These are phyloP conservation scores for Cossypha heuglini DNA, from an alignment of 2,797 vertebrate genomes.

Conservation along the genomic window DNA sequence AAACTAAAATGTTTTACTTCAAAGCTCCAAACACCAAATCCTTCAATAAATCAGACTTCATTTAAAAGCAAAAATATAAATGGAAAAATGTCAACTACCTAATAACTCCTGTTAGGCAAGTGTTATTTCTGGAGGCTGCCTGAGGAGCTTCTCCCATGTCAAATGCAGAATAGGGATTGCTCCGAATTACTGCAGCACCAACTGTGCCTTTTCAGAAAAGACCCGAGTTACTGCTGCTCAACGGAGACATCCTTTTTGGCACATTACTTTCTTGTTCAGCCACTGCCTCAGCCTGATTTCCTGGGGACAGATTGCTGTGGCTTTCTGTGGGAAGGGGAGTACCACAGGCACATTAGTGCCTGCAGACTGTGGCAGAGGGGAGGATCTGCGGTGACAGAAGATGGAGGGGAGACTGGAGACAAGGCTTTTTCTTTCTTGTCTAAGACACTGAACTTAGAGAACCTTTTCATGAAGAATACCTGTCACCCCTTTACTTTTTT, in stretches of 20 bases:
- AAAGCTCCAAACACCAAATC: background rate
- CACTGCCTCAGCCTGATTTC: background rate
- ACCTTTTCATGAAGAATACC: background rate
- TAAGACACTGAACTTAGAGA: background rate
- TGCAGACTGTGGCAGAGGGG: background rate
- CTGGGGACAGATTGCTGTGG: fast-evolving
- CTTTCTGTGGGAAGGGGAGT: background rate
- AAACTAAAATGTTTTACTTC: background rate
- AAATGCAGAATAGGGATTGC: background rate
- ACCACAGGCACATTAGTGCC: background rate
- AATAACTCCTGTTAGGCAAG: background rate
- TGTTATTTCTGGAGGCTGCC: background rate
- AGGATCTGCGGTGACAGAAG: background rate
- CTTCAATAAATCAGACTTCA: background rate
- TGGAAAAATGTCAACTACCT: background rate
- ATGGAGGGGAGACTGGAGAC: fast-evolving
- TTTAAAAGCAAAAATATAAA: background rate
- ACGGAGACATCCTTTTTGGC: background rate
- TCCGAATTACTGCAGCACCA: background rate
- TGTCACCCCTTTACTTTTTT: background rate
- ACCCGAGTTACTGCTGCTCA: background rate
- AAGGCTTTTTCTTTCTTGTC: background rate
- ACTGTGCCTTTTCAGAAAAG: background rate
- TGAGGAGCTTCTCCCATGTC: background rate
- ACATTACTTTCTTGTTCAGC: background rate